These are phyloP conservation scores for Squalus acanthias DNA, from an alignment of 2,797 vertebrate species.

Conservation along the genomic window DNA sequence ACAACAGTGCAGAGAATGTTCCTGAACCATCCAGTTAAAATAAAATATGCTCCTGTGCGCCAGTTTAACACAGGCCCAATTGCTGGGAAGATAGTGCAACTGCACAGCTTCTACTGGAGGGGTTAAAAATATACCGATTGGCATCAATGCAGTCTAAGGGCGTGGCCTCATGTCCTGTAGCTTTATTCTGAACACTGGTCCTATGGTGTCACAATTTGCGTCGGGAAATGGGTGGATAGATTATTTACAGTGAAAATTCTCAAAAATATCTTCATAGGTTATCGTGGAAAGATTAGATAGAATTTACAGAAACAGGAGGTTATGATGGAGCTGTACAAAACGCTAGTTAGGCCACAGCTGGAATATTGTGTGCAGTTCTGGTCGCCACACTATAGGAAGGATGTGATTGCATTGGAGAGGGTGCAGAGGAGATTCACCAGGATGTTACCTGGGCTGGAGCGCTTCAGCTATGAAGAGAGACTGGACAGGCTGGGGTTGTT, in stretches of 20 bases:
- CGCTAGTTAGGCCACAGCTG: too few species aligned
- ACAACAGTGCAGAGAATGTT: neutral
- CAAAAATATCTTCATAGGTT: too few species aligned
- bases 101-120: neutral
- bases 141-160: neutral
- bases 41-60: neutral
- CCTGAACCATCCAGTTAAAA: neutral
- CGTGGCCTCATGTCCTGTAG: neutral
- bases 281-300: neutral
- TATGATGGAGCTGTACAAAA: too few species aligned
- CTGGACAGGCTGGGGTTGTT: too few species aligned
- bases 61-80: neutral
- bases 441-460: too few species aligned
- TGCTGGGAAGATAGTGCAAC: neutral
- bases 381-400: too few species aligned
- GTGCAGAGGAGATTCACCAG: too few species aligned
- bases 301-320: neutral
- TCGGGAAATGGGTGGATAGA: neutral
- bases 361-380: too few species aligned
- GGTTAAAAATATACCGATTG: neutral
- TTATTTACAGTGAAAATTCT: neutral
- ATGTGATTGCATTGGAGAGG: too few species aligned
- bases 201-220: neutral
- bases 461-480: too few species aligned
- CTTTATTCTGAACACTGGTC: neutral